Evolutionary conservation across 92 coral and sea anemone species (phyloP).

Genomic region (Epizoanthus stellaris): DNA sequence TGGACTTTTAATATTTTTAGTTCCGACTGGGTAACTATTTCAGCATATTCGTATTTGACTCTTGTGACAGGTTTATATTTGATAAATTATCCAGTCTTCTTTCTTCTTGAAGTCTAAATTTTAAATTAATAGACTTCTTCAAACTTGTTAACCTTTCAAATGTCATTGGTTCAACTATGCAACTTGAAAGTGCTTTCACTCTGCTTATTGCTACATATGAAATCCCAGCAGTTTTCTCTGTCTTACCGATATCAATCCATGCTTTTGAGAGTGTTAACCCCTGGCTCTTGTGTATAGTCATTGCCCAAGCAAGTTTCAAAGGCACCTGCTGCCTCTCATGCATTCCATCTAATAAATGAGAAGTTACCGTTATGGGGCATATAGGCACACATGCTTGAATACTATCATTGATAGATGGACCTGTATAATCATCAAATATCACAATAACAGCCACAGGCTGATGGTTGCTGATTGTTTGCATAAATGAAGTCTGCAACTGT

Average conservation of each 20-base stretch:
- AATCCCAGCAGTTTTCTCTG: too few relatives aligned
- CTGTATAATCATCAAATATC: too few relatives aligned
- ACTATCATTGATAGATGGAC: conserved; percentile 30
- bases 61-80: background rate
- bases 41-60: background rate
- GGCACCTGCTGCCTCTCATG: conserved; percentile 27
- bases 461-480: conserved; percentile 52
- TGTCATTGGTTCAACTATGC: too few relatives aligned
- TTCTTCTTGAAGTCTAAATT: too few relatives aligned
- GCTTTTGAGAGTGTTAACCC: too few relatives aligned
- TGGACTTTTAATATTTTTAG: background rate
- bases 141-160: too few relatives aligned
- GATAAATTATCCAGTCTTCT: background rate
- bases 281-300: too few relatives aligned
- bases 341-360: conserved; percentile 41
- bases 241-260: too few relatives aligned
- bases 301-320: too few relatives aligned
- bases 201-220: too few relatives aligned
- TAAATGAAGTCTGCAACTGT: background rate
- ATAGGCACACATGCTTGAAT: conserved; percentile 57
- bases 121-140: too few relatives aligned
- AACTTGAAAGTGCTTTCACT: too few relatives aligned
- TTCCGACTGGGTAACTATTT: background rate
- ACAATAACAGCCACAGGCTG: conserved; percentile 64
- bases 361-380: conserved; percentile 57